phyloP scores from a whole-genome alignment of 2,113 vertebrate genomes.

The Meriones unguiculatus region DNA sequence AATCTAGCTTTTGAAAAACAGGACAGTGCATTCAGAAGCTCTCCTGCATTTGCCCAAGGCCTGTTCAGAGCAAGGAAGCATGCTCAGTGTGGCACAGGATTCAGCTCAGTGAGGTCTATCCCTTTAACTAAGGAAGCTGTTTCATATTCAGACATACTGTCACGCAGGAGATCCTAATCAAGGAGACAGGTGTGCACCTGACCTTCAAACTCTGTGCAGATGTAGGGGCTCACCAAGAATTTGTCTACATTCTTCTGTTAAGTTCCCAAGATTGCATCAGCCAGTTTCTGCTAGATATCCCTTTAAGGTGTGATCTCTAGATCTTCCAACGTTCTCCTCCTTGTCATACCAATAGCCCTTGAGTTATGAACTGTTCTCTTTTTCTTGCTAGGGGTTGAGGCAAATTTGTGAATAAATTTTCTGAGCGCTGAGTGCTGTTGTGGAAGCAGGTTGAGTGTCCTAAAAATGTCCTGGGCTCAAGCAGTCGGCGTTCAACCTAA shows the following conservation, averaged over 20 bases:
- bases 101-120: background rate
- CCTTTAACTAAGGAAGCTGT: background rate
- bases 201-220: background rate
- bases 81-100: background rate
- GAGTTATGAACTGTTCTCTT: background rate
- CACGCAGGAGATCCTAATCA: background rate
- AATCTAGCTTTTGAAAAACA: background rate
- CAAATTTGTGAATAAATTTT: background rate
- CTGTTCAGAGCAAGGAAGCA: background rate
- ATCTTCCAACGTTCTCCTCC: background rate
- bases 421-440: background rate
- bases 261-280: background rate
- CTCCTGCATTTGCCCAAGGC: conserved; percentile 9
- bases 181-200: background rate
- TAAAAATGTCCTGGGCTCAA: background rate
- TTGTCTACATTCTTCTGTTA: background rate
- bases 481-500: background rate
- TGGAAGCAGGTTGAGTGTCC: background rate
- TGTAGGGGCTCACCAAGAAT: no score
- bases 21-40: background rate
- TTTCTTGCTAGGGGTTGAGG: no score
- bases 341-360: background rate
- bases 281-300: background rate
- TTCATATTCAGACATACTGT: background rate
- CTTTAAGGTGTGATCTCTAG: background rate